Base-by-base conservation (phyloP, 2,113 vertebrate species). In the Tonatia bakeri region DNA sequence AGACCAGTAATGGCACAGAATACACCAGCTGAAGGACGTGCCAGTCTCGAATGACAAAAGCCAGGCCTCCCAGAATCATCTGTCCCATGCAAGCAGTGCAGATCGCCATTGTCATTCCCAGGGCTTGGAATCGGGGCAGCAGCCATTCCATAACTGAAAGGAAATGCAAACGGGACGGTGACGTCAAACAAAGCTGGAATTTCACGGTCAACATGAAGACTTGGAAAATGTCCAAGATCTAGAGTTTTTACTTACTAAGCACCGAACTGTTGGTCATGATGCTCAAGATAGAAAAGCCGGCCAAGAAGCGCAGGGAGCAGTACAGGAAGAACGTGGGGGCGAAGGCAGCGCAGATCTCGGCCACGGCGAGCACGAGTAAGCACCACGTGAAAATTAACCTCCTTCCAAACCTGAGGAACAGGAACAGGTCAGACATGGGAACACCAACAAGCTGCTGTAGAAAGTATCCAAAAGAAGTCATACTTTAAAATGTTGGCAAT, bases 101-200 rank as follows among this genome's bases (percentile, higher is more conserved):
- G 98, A 7, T 89, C 0, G 91, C 89, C 45, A 98, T 26, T 14
- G 97, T 87, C 2, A 96, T 96, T 1, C 97, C 97, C 14, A 96
- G 33, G 26, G 98, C 98, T 0, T 98, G 97, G 1, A 96, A 94
- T 20, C 95, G 96, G 1, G 94, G 95, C 0, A 96, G 94, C 15
- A 97, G 97, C 98, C 98, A 98, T 40, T 99, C 98, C 24, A 98
- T 83, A n/a, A 97, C 98, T 99, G 94, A 36, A 47, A 86, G 61
- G 45, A 87, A 36, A 70, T 77, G 72, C 61, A 86, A 70, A 50
- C 19, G 36, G 22, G 33, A 24, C 43, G 45, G 91, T 20, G 19
- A 70, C 70, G 56, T 87, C 67, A 28, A 52, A 59, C 45, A 73
- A 70, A 52, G 45, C 10, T 65, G 73, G 64, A 36, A 36, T 33